Evolutionary conservation across 2,797 vertebrate species (phyloP), one percentile per base, ranked within the genome.

Genomic region (Lerista edwardsae): DNA sequence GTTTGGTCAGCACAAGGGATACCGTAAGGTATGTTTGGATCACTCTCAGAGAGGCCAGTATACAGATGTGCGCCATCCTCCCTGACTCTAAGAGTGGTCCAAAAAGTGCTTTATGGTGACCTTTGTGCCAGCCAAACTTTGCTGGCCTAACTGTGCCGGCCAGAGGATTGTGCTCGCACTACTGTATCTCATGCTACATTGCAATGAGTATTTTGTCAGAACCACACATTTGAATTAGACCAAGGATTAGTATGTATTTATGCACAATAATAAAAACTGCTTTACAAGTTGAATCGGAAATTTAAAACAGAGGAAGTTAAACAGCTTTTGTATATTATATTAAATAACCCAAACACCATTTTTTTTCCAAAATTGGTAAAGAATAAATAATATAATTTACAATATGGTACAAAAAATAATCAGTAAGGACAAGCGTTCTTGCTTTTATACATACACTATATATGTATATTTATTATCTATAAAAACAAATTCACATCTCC

Each of bases 321-420:
- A 96, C 94, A 96, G 96, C 92, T 97, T 96, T 95, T 94, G 94
- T 95, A 96, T 96, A 96, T 97, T 97, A 97, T 96, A 97, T 98
- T 97, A 98, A 98, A 96, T 98, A 97, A 97, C 96, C 96, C 96
- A 97, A 97, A 97, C 95, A 96, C 96, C 94, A 93, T 95, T 95
- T 94, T 92, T 92, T 91, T 34, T 11, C 95, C 94, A 87, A 96
- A 97, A 97, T 96, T 95, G 95, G 95, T 97, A 97, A 97, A 96
- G 96, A 98, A 98, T 98, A 99, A 99, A 99, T 99, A 99, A 97
- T 97, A 97, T 97, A 97, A 97, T 98, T 97, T 98, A 99, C 98
- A 98, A 95, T 98, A 98, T 98, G 91, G 96, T 98, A 99, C 97
- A 98, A 98, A 97, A 96, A 96, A 96, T 96, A 97, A 96, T 92